A percentile compares a stretch with the other conserved stretches of the same genome.
Conservation (phyloP, 1,140 invertebrate genomes). For the Chionoecetes opilio region DNA sequence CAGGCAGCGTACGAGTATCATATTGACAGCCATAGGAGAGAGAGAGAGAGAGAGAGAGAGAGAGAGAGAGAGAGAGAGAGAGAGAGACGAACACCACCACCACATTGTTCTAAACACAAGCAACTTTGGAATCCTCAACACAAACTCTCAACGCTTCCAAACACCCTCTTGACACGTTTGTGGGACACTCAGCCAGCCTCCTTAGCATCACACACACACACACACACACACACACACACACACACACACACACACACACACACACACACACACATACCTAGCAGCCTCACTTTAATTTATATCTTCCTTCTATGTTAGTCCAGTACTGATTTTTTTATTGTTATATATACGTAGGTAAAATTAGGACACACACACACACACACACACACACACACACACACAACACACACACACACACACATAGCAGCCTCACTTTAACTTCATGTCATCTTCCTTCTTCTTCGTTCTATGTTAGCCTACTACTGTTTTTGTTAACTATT, state of each 20-base stretch:
- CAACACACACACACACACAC: too few species aligned
- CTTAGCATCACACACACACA: slow-evolving; percentile 18
- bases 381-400: too few species aligned
- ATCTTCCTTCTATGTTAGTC: neutral
- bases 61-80: too few species aligned
- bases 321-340: too few species aligned
- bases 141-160: neutral
- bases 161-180: neutral
- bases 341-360: too few species aligned
- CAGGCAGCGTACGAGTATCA: neutral
- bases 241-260: slow-evolving; percentile 49
- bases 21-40: neutral
- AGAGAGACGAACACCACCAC: neutral
- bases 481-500: too few species aligned
- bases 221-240: slow-evolving; percentile 18
- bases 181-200: neutral
- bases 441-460: too few species aligned
- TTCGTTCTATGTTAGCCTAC: too few species aligned
- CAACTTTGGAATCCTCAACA: neutral
- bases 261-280: slow-evolving; percentile 44
- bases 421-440: too few species aligned
- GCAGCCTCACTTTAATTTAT: neutral
- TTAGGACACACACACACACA: too few species aligned
- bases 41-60: too few species aligned
- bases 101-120: neutral